A percentile compares a stretch with the other conserved stretches of the same genome.
phyloP scores from a whole-genome alignment of 2,888 invertebrate species.

The Melipona bicolor region DNA sequence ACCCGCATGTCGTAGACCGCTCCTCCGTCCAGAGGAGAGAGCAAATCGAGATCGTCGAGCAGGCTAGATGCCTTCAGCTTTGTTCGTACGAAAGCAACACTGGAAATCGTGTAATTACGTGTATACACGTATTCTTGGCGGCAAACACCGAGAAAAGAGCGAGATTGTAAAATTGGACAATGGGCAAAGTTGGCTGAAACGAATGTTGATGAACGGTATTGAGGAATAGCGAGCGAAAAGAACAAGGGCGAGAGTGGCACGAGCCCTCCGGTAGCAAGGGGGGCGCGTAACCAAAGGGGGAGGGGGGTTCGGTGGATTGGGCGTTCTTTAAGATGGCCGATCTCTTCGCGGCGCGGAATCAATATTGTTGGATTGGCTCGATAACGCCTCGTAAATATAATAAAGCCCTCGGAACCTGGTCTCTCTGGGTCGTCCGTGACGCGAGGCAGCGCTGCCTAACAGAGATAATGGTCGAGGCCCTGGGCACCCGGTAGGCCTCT shows the following conservation, averaged over 20 bases:
- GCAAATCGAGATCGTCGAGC: conserved; percentile 42
- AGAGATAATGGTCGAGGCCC: conserved; percentile 76
- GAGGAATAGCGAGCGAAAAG: not conserved
- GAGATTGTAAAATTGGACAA: not conserved
- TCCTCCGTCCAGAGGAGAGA: not conserved
- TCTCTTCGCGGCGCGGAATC: conserved; percentile 76
- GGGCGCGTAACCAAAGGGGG: conserved; percentile 30
- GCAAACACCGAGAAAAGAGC: too few species aligned
- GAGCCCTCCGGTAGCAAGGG: conserved; percentile 61
- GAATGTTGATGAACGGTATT: not conserved
- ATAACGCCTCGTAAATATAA: conserved; percentile 82
- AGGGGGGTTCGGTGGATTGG: conserved; percentile 37
- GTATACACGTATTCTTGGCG: too few species aligned
- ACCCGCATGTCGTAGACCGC: conserved; percentile 46
- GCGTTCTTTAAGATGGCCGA: conserved; percentile 71
- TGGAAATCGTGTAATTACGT: too few species aligned
- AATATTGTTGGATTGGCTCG: conserved; percentile 80
- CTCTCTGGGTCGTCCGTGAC: conserved; percentile 38
- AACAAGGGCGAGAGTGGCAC: conserved; percentile 3
- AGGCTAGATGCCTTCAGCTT: not conserved
- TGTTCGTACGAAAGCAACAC: not conserved
- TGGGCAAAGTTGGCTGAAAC: not conserved
- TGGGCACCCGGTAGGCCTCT: conserved; percentile 67
- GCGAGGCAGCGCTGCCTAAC: conserved; percentile 55
- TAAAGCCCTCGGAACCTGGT: conserved; percentile 73